These are phyloP conservation scores for Telmatherina bonti DNA, from an alignment of 2,797 vertebrate species.

Conservation along the genomic window DNA sequence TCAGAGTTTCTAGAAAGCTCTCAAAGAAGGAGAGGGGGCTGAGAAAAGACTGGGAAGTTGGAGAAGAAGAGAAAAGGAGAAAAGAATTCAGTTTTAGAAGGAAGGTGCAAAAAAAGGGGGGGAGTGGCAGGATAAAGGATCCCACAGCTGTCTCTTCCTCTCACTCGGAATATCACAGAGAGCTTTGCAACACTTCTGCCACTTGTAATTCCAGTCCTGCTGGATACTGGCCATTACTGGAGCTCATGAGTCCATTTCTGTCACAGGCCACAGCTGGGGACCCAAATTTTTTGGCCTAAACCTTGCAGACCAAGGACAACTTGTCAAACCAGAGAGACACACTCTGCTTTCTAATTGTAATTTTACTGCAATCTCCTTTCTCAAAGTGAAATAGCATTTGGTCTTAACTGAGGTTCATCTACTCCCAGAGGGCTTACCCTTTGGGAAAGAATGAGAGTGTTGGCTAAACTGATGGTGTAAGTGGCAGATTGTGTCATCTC, in stretches of 20 bases:
- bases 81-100: too few species aligned
- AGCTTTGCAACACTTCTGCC: conserved; percentile 26
- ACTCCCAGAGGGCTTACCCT: conserved; percentile 37
- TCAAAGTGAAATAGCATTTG: conserved; percentile 24
- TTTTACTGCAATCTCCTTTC: conserved; percentile 30
- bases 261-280: conserved; percentile 45
- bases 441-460: conserved; percentile 32
- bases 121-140: conserved; percentile 12
- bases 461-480: conserved; percentile 27
- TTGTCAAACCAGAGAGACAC: conserved; percentile 39
- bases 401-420: conserved; percentile 55
- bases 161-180: conserved; percentile 43
- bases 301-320: conserved; percentile 20
- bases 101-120: not conserved
- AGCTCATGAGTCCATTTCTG: conserved; percentile 19
- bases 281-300: conserved; percentile 31
- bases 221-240: conserved; percentile 23
- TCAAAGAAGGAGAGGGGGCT: conserved; percentile 8
- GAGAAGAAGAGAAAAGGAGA: not conserved
- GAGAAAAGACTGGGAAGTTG: not conserved
- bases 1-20: conserved; percentile 16
- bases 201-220: conserved; percentile 34
- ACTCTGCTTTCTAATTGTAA: conserved; percentile 35
- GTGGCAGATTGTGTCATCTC: not conserved
- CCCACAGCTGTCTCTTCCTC: conserved; percentile 31